These are phyloP conservation scores for Fistularia commersonii DNA, from an alignment of 2,797 vertebrate genomes.

Conservation along the genomic window DNA sequence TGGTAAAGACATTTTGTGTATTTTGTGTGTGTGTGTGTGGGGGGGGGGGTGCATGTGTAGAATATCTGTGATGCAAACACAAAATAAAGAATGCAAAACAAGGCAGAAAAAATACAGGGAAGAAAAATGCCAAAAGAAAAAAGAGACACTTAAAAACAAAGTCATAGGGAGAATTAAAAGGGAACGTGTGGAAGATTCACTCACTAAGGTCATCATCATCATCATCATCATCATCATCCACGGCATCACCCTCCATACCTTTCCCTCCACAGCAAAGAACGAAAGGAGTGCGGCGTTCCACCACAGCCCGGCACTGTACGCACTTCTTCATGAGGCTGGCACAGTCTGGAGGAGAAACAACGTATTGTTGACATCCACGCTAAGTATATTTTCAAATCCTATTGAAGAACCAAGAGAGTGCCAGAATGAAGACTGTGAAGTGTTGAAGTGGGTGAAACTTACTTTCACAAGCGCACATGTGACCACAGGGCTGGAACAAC, in stretches of 20 bases:
- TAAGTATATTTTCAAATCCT: neutral
- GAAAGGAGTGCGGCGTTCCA: constrained; percentile 94
- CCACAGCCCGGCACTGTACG: constrained; percentile 96
- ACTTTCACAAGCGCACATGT: constrained; percentile 99
- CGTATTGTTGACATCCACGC: neutral
- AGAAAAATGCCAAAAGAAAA: constrained; percentile 18
- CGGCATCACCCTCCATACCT: constrained; percentile 90
- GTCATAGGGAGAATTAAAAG: constrained; percentile 63
- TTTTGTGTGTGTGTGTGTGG: too few species aligned
- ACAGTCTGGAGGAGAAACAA: constrained; percentile 80
- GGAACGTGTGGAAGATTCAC: constrained; percentile 77
- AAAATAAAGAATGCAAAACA: constrained; percentile 16
- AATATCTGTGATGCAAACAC: constrained; percentile 31
- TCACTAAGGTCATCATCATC: constrained; percentile 94
- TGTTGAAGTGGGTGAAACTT: constrained; percentile 67
- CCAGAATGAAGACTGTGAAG: constrained; percentile 1
- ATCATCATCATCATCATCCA: constrained; percentile 75
- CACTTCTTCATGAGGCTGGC: constrained; percentile 99
- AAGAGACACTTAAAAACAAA: constrained; percentile 1
- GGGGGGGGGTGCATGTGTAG: neutral
- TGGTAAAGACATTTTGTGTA: too few species aligned
- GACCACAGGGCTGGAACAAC: constrained; percentile 97
- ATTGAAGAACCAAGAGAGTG: neutral
- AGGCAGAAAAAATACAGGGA: constrained; percentile 29
- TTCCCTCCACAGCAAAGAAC: constrained; percentile 96